phyloP scores from a whole-genome alignment of 2,113 vertebrate species.

The Notechis scutatus region DNA sequence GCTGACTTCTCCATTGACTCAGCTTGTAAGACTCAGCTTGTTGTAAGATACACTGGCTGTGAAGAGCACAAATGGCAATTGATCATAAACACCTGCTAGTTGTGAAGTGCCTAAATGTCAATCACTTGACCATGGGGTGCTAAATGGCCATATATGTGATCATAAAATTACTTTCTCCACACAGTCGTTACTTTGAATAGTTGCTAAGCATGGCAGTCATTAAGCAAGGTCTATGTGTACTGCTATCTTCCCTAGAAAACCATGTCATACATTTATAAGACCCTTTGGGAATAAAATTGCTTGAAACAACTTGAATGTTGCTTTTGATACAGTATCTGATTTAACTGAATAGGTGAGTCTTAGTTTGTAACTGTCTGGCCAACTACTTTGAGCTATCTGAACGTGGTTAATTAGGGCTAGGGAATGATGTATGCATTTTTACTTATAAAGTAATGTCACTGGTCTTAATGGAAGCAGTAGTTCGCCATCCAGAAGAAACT shows the following conservation, averaged over 20 bases:
- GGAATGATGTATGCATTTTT: neutral
- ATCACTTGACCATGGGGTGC: neutral
- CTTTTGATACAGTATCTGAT: neutral
- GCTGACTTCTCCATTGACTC: neutral
- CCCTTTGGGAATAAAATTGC: neutral
- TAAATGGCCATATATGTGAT: neutral
- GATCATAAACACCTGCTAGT: neutral
- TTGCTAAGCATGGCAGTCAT: neutral
- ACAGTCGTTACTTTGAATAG: neutral
- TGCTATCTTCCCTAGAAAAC: neutral
- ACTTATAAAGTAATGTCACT: neutral
- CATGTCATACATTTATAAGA: neutral
- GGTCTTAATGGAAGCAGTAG: neutral
- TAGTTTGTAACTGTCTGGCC: neutral
- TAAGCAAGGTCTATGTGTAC: neutral
- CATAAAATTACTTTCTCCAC: neutral
- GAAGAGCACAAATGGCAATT: neutral
- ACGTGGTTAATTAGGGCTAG: neutral
- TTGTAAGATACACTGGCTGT: neutral
- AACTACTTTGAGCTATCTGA: neutral
- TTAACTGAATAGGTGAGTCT: neutral
- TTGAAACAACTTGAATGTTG: neutral
- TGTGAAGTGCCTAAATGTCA: neutral
- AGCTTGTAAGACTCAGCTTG: neutral
- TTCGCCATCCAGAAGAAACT: neutral